Evolutionary conservation across 2,113 vertebrate genomes (phyloP).

Genomic region (Nicator chloris): DNA sequence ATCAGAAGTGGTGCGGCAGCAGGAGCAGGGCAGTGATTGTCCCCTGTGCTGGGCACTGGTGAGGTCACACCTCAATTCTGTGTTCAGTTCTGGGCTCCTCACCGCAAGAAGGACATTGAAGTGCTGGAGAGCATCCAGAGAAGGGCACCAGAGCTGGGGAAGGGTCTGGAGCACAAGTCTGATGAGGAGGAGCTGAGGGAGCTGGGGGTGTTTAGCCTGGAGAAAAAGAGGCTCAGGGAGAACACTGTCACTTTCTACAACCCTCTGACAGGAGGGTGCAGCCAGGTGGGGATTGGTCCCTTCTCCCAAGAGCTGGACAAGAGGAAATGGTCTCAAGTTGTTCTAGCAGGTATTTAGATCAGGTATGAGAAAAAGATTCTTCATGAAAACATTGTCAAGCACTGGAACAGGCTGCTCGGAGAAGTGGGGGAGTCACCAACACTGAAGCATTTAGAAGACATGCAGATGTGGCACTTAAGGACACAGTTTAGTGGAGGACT

Average conservation of each 20-base stretch:
- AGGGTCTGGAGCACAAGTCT: not conserved
- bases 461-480: not conserved
- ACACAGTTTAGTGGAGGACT: not conserved
- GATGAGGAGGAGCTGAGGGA: not conserved
- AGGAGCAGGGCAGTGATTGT: not conserved
- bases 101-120: not conserved
- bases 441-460: not conserved
- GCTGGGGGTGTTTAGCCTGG: accelerated
- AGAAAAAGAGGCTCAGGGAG: not conserved
- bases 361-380: not conserved
- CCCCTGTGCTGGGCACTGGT: not conserved
- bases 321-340: not conserved
- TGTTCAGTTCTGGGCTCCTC: not conserved
- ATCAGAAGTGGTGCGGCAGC: not conserved
- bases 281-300: not conserved
- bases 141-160: not conserved
- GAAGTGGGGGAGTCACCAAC: not conserved
- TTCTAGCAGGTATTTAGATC: not conserved
- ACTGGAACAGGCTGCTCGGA: not conserved
- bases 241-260: not conserved
- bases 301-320: not conserved
- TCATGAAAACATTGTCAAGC: not conserved
- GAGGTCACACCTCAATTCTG: not conserved
- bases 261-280: not conserved
- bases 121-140: accelerated